Evolutionary conservation across 1,140 invertebrate species (phyloP).

Genomic region (Chrysomallon squamiferum): DNA sequence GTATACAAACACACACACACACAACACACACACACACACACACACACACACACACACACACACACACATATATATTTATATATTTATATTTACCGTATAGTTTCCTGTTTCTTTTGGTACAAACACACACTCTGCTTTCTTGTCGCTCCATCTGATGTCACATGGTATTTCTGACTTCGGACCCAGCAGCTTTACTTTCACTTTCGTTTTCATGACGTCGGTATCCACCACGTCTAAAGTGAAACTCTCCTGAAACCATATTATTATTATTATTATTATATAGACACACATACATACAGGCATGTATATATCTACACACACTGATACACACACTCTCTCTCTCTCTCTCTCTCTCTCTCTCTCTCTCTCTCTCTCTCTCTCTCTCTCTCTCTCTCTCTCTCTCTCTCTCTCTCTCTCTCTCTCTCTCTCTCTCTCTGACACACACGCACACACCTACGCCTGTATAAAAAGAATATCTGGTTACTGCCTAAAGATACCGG

Average conservation of each 20-base stretch:
- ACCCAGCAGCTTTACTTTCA: slow-evolving; percentile 26
- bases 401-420: no score
- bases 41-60: not conserved
- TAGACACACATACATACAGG: no score
- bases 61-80: not conserved
- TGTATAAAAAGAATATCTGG: no score
- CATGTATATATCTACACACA: no score
- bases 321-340: no score
- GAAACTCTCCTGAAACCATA: slow-evolving; percentile 17
- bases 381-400: no score
- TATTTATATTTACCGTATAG: slow-evolving; percentile 27
- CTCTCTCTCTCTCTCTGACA: no score
- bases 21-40: not conserved
- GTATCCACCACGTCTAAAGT: slow-evolving; percentile 20
- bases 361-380: no score
- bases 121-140: slow-evolving; percentile 35
- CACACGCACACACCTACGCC: no score
- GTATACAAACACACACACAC: not conserved
- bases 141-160: slow-evolving; percentile 35
- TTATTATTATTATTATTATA: no score
- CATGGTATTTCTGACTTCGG: not conserved
- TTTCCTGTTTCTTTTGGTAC: slow-evolving; percentile 34
- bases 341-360: no score
- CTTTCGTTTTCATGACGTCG: slow-evolving; percentile 21
- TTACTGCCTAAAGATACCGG: no score